phyloP scores from a whole-genome alignment of 2,888 invertebrate genomes.

The Archips xylosteana region DNA sequence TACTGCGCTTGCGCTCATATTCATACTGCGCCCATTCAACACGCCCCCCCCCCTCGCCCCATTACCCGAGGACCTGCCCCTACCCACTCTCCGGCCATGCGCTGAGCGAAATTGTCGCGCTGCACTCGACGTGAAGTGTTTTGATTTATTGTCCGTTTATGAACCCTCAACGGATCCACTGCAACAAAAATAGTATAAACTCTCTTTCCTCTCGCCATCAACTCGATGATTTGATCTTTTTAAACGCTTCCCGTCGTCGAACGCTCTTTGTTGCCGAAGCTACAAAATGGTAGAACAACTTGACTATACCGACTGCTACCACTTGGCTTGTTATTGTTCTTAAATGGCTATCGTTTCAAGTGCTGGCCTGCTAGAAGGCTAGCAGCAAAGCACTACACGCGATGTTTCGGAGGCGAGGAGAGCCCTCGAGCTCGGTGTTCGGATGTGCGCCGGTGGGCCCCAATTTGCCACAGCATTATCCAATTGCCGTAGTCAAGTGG shows the following conservation, averaged over 20 bases:
- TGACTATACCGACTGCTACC: not conserved
- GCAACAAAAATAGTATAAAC: conserved; percentile 64
- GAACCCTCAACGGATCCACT: conserved; percentile 62
- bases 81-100: conserved; percentile 57
- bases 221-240: conserved; percentile 47
- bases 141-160: conserved; percentile 82
- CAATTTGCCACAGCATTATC: conserved; percentile 79
- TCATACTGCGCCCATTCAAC: conserved; percentile 69
- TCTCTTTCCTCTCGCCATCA: conserved; percentile 48
- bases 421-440: conserved; percentile 70
- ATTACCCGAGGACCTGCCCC: conserved; percentile 57
- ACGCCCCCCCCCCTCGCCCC: conserved; percentile 50
- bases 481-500: conserved; percentile 80
- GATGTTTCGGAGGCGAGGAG: conserved; percentile 50
- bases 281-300: not conserved
- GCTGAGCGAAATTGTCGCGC: conserved; percentile 69
- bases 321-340: conserved; percentile 5
- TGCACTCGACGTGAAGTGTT: conserved; percentile 76
- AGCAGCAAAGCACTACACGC: conserved; percentile 57
- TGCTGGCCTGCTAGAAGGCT: conserved; percentile 68
- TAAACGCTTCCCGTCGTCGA: conserved; percentile 13
- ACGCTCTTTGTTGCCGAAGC: not conserved
- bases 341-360: conserved; percentile 34
- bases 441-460: conserved; percentile 78
- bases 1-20: conserved; percentile 49